Conservation (phyloP, 2,797 vertebrate species). For the Neosalanx taihuensis region DNA sequence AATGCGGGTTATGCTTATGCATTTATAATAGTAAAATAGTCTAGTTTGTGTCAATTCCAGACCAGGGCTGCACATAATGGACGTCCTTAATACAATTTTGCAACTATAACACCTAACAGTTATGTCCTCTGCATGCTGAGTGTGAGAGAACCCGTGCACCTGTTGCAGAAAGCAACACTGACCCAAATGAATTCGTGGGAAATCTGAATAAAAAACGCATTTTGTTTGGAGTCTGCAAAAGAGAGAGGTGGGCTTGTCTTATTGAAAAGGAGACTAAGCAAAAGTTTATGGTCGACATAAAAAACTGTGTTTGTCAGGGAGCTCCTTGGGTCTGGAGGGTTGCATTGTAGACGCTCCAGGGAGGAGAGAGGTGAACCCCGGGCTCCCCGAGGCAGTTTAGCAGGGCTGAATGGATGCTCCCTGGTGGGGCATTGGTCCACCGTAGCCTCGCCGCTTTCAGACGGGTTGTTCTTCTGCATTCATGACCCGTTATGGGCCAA, state of each 20-base stretch:
- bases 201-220: neutral
- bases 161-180: neutral
- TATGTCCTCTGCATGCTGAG: neutral
- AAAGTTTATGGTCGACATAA: conserved; percentile 64
- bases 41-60: neutral
- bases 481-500: conserved; percentile 83
- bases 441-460: conserved; percentile 78
- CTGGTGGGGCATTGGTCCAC: conserved; percentile 83
- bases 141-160: neutral
- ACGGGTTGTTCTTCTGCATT: conserved; percentile 83
- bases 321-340: conserved; percentile 21
- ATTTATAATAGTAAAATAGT: neutral
- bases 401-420: conserved; percentile 75
- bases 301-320: conserved; percentile 43
- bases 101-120: neutral
- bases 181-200: neutral
- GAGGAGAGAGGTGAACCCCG: conserved; percentile 81
- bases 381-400: conserved; percentile 70
- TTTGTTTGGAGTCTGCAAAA: conserved; percentile 11
- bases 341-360: conserved; percentile 72
- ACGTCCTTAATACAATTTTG: neutral
- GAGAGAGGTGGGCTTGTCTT: conserved; percentile 59
- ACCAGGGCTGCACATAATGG: neutral
- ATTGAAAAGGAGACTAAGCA: conserved; percentile 65
- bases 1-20: neutral